Evolutionary conservation across 1,140 invertebrate genomes (phyloP).

Genomic region (Drosophila auraria): DNA sequence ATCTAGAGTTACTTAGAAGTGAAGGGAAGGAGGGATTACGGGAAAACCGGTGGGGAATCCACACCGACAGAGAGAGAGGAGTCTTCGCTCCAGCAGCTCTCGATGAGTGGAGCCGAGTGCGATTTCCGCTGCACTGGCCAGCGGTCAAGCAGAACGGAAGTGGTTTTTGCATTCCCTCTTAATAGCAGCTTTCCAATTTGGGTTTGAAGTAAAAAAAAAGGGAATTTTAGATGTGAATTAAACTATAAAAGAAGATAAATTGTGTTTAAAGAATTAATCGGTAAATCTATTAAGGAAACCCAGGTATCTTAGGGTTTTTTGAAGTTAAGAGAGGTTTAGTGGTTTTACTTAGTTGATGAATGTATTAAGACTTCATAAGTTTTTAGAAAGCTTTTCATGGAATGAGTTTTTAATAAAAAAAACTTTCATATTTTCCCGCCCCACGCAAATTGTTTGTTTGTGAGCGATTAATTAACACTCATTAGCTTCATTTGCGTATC

Average conservation of each 20-base stretch:
- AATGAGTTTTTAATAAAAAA: background rate
- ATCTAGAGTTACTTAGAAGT: slow-evolving; percentile 59
- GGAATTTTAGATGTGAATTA: background rate
- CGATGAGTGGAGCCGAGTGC: slow-evolving; percentile 37
- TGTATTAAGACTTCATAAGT: background rate
- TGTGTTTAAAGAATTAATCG: background rate
- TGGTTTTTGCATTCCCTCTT: slow-evolving; percentile 59
- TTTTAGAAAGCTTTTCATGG: background rate
- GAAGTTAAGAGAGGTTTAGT: no score
- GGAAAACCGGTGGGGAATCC: slow-evolving; percentile 22
- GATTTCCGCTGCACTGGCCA: slow-evolving; percentile 71
- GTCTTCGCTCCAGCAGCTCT: slow-evolving; percentile 27
- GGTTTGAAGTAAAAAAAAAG: slow-evolving; percentile 13
- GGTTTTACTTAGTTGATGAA: background rate
- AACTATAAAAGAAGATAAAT: slow-evolving; percentile 1
- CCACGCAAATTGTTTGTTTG: slow-evolving; percentile 39
- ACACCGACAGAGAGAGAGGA: slow-evolving; percentile 26
- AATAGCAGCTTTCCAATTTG: slow-evolving; percentile 12
- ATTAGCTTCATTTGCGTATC: slow-evolving; percentile 41
- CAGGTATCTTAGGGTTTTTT: background rate
- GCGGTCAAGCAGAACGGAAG: slow-evolving; percentile 67
- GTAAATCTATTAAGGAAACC: background rate
- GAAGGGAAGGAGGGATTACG: background rate
- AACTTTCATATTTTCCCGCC: slow-evolving; percentile 34
- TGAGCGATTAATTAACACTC: slow-evolving; percentile 53